Evolutionary conservation across 2,888 invertebrate genomes (phyloP).

Genomic region (Drosophila phalerata): DNA sequence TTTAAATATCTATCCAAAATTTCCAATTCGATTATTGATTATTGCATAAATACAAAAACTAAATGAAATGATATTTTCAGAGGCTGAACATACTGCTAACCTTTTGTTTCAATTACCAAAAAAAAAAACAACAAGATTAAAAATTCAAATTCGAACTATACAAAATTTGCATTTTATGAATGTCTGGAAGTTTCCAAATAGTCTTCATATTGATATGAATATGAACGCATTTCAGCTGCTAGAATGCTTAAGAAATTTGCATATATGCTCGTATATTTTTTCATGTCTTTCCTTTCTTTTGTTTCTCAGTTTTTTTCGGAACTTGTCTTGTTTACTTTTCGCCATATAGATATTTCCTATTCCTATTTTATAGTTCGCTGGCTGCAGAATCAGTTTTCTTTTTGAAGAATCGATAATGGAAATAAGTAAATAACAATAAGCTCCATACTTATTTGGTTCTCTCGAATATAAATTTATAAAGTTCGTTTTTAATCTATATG

Average conservation of each 20-base stretch:
- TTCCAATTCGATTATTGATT: slow-evolving; percentile 26
- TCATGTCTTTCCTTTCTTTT: slow-evolving; percentile 4
- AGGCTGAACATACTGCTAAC: slow-evolving; percentile 62
- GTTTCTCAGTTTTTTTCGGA: slow-evolving; percentile 21
- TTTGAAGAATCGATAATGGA: slow-evolving; percentile 1
- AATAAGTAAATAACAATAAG: not conserved
- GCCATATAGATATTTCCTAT: slow-evolving; percentile 22
- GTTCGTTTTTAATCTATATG: not conserved
- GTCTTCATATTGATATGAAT: slow-evolving; percentile 29
- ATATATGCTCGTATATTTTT: slow-evolving; percentile 43
- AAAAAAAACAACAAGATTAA: not conserved
- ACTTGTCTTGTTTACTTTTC: slow-evolving; percentile 32
- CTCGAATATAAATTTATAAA: not conserved
- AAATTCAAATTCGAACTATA: slow-evolving; percentile 33
- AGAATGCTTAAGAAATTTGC: slow-evolving; percentile 48
- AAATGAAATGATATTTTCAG: slow-evolving; percentile 41
- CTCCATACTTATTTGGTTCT: not conserved
- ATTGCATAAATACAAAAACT: slow-evolving; percentile 9
- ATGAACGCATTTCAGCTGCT: slow-evolving; percentile 45
- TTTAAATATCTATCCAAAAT: slow-evolving; percentile 44
- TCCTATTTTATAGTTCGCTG: slow-evolving; percentile 16
- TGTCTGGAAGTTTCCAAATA: slow-evolving; percentile 48
- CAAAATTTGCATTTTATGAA: slow-evolving; percentile 58
- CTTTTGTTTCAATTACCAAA: slow-evolving; percentile 25
- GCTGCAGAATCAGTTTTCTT: slow-evolving; percentile 7